Percentiles rank a stretch among this genome's conserved stretches.
Evolutionary conservation across 2,888 invertebrate genomes (phyloP).

Genomic region (Pheosia tremula): DNA sequence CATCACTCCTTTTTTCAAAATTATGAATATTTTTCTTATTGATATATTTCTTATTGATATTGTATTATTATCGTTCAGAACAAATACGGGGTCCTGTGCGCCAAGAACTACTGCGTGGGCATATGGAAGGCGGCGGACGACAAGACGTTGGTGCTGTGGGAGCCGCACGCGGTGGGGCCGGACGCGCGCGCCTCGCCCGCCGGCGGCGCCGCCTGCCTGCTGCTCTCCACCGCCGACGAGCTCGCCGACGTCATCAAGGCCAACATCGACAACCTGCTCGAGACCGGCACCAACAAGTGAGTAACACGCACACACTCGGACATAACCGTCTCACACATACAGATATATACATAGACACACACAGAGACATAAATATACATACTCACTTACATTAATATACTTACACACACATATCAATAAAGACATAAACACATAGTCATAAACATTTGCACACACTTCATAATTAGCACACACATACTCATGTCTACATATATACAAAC

Average conservation of each 20-base stretch:
- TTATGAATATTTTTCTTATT: too few relatives aligned
- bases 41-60: too few relatives aligned
- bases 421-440: too few relatives aligned
- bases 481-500: too few relatives aligned
- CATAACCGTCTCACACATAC: too few relatives aligned
- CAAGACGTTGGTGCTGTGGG: constrained; percentile 58
- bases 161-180: constrained; percentile 71
- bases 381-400: too few relatives aligned
- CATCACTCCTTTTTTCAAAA: too few relatives aligned
- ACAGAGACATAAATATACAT: too few relatives aligned
- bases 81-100: constrained; percentile 67
- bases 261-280: constrained; percentile 54
- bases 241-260: constrained; percentile 55
- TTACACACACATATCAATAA: too few relatives aligned
- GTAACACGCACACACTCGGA: constrained; percentile 12
- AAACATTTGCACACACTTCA: too few relatives aligned
- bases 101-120: constrained; percentile 70
- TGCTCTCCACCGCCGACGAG: constrained; percentile 54
- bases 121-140: constrained; percentile 61
- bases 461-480: too few relatives aligned
- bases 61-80: constrained; percentile 38
- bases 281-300: constrained; percentile 65
- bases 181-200: constrained; percentile 54
- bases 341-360: too few relatives aligned
- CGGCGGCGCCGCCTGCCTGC: constrained; percentile 58